Evolutionary conservation across 2,797 vertebrate genomes (phyloP).

Genomic region (Oreonectes daqikongensis): DNA sequence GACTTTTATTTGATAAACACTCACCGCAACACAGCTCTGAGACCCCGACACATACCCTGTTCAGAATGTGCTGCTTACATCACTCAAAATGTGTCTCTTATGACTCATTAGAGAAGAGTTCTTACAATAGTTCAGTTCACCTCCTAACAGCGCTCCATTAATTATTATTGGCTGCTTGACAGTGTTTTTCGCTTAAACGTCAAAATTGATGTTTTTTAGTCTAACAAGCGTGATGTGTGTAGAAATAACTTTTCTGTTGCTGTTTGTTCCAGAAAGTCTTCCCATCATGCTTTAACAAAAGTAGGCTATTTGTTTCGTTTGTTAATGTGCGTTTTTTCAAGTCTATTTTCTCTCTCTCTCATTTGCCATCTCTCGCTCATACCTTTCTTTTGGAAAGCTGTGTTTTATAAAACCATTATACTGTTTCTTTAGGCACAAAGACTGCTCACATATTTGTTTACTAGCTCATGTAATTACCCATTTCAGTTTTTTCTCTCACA

Average conservation of each 20-base stretch:
- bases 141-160: conserved; percentile 9
- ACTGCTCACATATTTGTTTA: conserved; percentile 48
- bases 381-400: conserved; percentile 31
- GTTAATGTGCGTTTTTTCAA: conserved; percentile 23
- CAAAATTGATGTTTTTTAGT: conserved; percentile 21
- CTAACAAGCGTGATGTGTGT: conserved; percentile 12
- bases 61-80: background rate
- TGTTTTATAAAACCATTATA: conserved; percentile 43
- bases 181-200: conserved; percentile 28
- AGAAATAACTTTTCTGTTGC: conserved; percentile 5
- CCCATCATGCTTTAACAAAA: conserved; percentile 24
- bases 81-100: conserved; percentile 2
- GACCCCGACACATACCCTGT: background rate
- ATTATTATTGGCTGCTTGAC: conserved; percentile 26
- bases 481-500: conserved; percentile 42
- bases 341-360: background rate
- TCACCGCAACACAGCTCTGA: background rate
- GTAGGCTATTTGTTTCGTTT: conserved; percentile 12
- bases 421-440: conserved; percentile 31
- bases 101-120: conserved; percentile 24
- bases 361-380: conserved; percentile 18
- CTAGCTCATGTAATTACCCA: conserved; percentile 51
- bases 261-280: conserved; percentile 31
- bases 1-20: background rate
- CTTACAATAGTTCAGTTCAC: background rate